Evolutionary conservation across 1,140 invertebrate genomes (phyloP), one percentile per base, ranked within the genome.

Genomic region (Lethrus apterus): DNA sequence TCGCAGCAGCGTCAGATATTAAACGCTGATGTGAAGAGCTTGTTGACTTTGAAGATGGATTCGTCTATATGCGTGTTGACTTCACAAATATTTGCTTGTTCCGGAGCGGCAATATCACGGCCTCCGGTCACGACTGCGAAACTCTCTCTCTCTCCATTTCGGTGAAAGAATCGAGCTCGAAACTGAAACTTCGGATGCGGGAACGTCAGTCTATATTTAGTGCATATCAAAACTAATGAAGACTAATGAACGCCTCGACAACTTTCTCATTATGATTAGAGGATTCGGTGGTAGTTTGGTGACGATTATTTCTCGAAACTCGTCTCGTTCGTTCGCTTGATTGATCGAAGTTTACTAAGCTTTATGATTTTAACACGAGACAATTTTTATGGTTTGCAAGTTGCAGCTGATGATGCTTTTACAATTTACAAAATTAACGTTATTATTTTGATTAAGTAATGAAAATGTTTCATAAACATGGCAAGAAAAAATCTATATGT

Each of bases 241-340:
- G 32, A 34, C 32, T 34, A 34, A 34, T 34, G 32, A 34, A 34
- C 32, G 19, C 9, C 32, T 34, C 32, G 19, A 34, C 32, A 34
- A 34, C 32, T 34, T 34, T 34, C 13, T 34, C n/a, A 34, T 34
- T 34, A 34, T 14, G 14, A 10, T 34, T 34, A 34, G 17, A 18
- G 19, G 19, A 18, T 18, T n/a, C n/a, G n/a, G n/a, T 14, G 14
- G 17, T 18, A 18, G 15, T 17, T 17, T 15, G 14, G 14, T 10
- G 14, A 34, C n/a, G 32, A 34, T 34, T n/a, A n/a, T n/a, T n/a
- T n/a, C n/a, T n/a, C n/a, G n/a, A n/a, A n/a, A n/a, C n/a, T n/a
- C n/a, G n/a, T 34, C 19, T 18, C 14, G 9, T 34, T 34, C 32
- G n/a, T n/a, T n/a, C n/a, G n/a, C n/a, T n/a, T n/a, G n/a, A n/a